phyloP scores from a whole-genome alignment of 2,113 vertebrate species.

The Rhinopithecus roxellana region DNA sequence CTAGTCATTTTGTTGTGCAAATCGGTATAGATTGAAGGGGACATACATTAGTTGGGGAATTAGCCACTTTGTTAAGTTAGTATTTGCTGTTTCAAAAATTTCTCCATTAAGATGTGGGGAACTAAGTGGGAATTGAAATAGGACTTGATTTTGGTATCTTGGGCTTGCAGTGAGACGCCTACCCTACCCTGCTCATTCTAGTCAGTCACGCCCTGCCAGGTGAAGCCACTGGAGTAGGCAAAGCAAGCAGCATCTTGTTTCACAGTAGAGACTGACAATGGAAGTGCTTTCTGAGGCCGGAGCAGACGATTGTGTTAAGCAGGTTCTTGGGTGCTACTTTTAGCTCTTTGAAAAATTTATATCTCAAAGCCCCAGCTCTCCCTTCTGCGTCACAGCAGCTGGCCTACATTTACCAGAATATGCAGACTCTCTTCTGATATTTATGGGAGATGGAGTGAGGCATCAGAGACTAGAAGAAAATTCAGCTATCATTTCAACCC shows the following conservation, averaged over 20 bases:
- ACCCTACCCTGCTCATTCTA: not conserved
- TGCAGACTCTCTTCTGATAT: conserved; percentile 51
- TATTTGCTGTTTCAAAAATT: not conserved
- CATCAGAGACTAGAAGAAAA: not conserved
- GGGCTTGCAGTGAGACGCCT: not conserved
- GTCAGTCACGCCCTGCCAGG: not conserved
- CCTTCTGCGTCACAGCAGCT: conserved; percentile 65
- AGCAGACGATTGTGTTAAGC: not conserved
- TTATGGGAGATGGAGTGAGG: conserved; percentile 34
- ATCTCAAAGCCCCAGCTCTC: conserved; percentile 55
- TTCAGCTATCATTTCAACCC: not conserved
- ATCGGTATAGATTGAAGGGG: not conserved
- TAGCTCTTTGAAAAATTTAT: conserved; percentile 75
- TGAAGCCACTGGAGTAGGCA: not conserved
- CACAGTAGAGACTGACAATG: accelerated
- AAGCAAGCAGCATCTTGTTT: not conserved
- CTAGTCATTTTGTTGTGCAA: not conserved
- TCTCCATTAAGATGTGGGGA: not conserved
- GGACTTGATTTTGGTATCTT: not conserved
- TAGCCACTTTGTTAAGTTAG: not conserved
- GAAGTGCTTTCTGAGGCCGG: not conserved
- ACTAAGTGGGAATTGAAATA: not conserved
- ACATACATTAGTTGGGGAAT: not conserved
- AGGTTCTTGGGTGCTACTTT: conserved; percentile 71
- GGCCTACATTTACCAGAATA: conserved; percentile 71